Percentiles rank a stretch among this genome's conserved stretches.
phyloP scores from a whole-genome alignment of 2,888 invertebrate genomes.

The Drosophila tripunctata region DNA sequence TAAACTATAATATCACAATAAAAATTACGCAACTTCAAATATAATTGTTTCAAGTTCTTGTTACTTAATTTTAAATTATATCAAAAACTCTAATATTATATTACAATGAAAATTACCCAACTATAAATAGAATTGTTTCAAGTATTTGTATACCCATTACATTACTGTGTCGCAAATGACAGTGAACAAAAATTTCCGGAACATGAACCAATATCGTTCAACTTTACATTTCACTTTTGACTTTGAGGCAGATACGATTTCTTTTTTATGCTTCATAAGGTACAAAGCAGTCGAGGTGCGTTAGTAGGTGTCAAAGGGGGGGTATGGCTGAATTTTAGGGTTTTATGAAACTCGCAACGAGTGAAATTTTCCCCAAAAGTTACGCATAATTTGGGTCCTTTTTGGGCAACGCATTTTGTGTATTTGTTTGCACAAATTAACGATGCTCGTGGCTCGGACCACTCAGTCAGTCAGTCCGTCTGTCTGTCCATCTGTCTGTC shows the following conservation, averaged over 20 bases:
- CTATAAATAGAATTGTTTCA: background rate
- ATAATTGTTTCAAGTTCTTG: too few relatives aligned
- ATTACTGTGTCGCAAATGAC: background rate
- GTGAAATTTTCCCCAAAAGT: conserved; percentile 27
- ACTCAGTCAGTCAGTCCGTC: conserved; percentile 26
- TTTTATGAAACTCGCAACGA: background rate
- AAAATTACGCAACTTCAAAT: too few relatives aligned
- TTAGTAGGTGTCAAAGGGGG: background rate
- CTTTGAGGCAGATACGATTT: conserved; percentile 34
- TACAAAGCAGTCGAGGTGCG: background rate
- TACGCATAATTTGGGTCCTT: conserved; percentile 28
- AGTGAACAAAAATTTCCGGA: conserved; percentile 16
- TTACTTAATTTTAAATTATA: too few relatives aligned
- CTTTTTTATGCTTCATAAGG: conserved; percentile 8
- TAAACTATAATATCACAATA: too few relatives aligned
- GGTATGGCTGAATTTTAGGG: background rate
- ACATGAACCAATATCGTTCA: conserved; percentile 31
- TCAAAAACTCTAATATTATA: too few relatives aligned
- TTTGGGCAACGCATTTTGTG: conserved; percentile 30
- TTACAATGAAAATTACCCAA: background rate
- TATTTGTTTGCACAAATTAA: conserved; percentile 76
- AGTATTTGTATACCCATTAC: background rate
- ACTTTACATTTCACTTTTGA: conserved; percentile 60
- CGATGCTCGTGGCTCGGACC: conserved; percentile 64
- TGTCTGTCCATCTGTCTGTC: too few relatives aligned